A percentile compares a stretch with the other conserved stretches of the same genome.
phyloP scores from a whole-genome alignment of 2,113 vertebrate genomes.

The Clinocottus analis region DNA sequence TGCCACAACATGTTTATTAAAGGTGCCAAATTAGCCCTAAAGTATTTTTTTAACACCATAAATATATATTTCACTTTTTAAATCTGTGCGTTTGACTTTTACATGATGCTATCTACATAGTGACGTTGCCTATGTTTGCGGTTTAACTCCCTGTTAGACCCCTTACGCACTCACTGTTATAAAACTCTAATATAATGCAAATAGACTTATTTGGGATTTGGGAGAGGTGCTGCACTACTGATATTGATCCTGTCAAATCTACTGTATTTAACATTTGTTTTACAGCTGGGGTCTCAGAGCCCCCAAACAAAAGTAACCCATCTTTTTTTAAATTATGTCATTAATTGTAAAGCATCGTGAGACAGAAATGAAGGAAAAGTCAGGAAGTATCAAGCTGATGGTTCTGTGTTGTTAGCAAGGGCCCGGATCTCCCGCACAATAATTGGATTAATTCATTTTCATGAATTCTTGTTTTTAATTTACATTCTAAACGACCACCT shows the following conservation, averaged over 20 bases:
- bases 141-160: neutral
- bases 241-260: neutral
- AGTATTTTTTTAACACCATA: neutral
- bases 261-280: neutral
- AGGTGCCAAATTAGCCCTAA: neutral
- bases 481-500: neutral
- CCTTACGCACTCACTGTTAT: neutral
- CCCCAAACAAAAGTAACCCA: neutral
- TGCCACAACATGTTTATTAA: neutral
- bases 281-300: neutral
- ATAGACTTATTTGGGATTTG: neutral
- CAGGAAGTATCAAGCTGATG: neutral
- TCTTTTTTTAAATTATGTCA: neutral
- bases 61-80: neutral
- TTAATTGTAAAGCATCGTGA: neutral
- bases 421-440: neutral
- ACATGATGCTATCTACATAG: neutral
- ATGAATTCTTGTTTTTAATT: neutral
- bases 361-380: neutral
- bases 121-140: neutral
- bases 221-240: neutral
- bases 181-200: neutral
- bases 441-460: neutral
- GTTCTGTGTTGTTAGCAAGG: too few relatives aligned
- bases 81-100: neutral